These are phyloP conservation scores for Tachystola acroxantha DNA, from an alignment of 2,888 invertebrate species.

Conservation along the genomic window DNA sequence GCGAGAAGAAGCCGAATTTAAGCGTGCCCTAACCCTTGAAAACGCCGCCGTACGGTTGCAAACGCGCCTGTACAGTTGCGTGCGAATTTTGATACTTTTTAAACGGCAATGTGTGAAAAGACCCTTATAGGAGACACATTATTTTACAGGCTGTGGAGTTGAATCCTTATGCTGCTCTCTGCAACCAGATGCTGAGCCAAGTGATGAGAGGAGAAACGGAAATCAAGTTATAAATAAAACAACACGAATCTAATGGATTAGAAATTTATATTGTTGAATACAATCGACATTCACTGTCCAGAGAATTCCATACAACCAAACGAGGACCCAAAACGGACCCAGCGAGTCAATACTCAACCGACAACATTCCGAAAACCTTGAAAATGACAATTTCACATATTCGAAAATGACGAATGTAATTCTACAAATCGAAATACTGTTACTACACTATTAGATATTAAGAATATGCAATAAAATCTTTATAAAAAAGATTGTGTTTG, in stretches of 20 bases:
- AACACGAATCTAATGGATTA: constrained; percentile 68
- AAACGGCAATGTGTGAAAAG: too few relatives aligned
- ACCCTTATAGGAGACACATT: too few relatives aligned
- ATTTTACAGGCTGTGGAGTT: constrained; percentile 85
- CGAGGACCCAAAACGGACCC: constrained; percentile 27
- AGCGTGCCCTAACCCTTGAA: too few relatives aligned
- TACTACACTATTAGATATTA: constrained; percentile 59
- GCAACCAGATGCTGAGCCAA: constrained; percentile 94
- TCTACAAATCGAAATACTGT: constrained; percentile 69
- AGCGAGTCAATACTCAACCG: constrained; percentile 25
- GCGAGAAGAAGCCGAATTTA: too few relatives aligned
- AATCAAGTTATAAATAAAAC: constrained; percentile 61
- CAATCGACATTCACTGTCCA: constrained; percentile 66
- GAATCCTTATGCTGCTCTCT: constrained; percentile 97
- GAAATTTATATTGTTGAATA: constrained; percentile 77
- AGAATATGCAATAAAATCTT: constrained; percentile 67
- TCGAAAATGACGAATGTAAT: constrained; percentile 67
- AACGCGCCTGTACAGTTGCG: too few relatives aligned
- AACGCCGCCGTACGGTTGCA: too few relatives aligned
- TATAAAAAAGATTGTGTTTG: constrained; percentile 41
- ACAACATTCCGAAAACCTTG: constrained; percentile 33
- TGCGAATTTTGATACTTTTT: too few relatives aligned
- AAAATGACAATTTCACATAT: constrained; percentile 56
- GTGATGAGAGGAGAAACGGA: constrained; percentile 80
- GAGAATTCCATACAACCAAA: constrained; percentile 46